Base-by-base conservation (phyloP, 2,113 vertebrate genomes). In the Ellobius talpinus region DNA sequence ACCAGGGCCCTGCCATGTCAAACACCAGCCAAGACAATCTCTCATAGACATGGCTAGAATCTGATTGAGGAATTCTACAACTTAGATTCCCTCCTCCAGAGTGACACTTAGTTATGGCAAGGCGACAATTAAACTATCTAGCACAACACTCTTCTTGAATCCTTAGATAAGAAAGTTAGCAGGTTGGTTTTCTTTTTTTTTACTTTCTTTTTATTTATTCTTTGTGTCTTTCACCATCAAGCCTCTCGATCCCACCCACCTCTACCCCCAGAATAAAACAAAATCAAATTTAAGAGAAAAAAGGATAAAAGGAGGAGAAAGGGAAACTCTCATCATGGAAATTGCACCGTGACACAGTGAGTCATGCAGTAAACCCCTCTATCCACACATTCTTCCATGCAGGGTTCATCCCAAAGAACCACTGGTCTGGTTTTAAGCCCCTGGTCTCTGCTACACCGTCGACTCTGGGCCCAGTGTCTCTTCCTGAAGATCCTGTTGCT, bases 91-190 rank as follows among this genome's bases (percentile, higher is more conserved):
- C 31, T 36, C 66, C 13, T 68, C 13, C 66, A 17, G 6, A 6
- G 33, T 36, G 33, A 70, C 66, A 70, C 31, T 68, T 68, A 68
- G 12, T 68, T 68, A 26, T 68, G 31, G 14, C 65, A 66, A 66
- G 65, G 65, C 31, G 3, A 66, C 29, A 31, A 66, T 33, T 31
- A 66, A 68, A 68, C 65, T 68, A 36, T 3, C 31, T 70, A 70
- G 66, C 33, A 70, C 66, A 16, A 70, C 14, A 70, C 13, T 78
- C 2, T 10, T 81, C n/a, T 36, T 92, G 26, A 47, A 77, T 94
- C 52, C 72, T 96, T 76, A n/a, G n/a, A 88, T 97, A 52, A 95
- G 47, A 95, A 86, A 90, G 72, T 50, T 58, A 58, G 55, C 55
- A 81, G 76, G 88, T 61, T 50, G 65, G n/a, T 9, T 74, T 31